Evolutionary conservation across 2,797 vertebrate genomes (phyloP).

Genomic region (Chiloscyllium punctatum): DNA sequence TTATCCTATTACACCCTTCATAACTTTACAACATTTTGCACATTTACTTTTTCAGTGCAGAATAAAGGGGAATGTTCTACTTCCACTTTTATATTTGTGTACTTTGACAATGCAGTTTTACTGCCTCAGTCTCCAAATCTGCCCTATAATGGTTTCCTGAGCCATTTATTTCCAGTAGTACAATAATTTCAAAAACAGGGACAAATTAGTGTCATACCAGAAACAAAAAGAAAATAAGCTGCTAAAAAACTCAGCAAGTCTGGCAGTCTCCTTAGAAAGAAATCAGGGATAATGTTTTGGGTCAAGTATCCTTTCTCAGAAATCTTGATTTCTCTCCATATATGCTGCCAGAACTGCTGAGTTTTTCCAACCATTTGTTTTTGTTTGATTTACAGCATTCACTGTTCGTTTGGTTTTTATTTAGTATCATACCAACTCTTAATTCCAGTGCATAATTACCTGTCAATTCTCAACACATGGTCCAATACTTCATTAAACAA

Average conservation of each 20-base stretch:
- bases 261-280: no score
- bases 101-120: neutral
- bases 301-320: no score
- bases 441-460: constrained; percentile 54
- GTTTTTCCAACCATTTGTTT: no score
- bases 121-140: neutral
- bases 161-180: neutral
- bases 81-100: neutral
- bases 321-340: no score
- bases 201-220: neutral
- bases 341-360: no score
- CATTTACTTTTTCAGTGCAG: no score
- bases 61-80: neutral
- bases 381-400: no score
- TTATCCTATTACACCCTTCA: neutral
- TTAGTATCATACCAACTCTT: neutral
- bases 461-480: constrained; percentile 91
- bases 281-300: no score
- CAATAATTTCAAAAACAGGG: neutral
- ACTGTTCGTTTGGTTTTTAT: no score
- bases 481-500: constrained; percentile 97
- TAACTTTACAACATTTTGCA: neutral
- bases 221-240: no score
- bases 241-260: no score
- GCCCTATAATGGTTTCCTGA: neutral